Evolutionary conservation across 2,113 vertebrate species (phyloP), one percentile per base, ranked within the genome.

Genomic region (Ancistrus triradiatus): DNA sequence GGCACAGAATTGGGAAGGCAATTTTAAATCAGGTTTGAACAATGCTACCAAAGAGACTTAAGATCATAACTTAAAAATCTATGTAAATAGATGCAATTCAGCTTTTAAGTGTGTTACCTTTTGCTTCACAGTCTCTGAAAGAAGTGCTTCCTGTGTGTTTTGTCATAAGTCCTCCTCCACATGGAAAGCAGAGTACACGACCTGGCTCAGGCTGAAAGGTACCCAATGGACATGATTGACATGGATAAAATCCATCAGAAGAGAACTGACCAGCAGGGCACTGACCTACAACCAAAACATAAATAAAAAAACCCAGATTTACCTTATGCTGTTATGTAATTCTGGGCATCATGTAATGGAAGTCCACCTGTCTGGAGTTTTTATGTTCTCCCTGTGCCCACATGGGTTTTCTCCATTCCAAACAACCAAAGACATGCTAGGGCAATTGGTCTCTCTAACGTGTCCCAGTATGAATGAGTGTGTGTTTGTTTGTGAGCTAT

Each of bases 111-210:
- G 5, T 13, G 8, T 68, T 73, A 98, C 95, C 95, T 92, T 91
- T 97, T 67, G 94, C 89, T 81, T 97, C 95, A 4, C 95, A 98
- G 83, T 98, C 94, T 78, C 92, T 91, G 78, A 98, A 98, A 55
- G 94, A 90, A 40, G 89, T 71, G 0, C 91, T 82, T 6, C 87
- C 91, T 56, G 89, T 87, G 0, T 90, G 86, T 71, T 92, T 97
- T 72, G 95, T 98, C 81, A 92, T 87, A 19, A 98, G 86, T 2
- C 92, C 93, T 48, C 95, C 95, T 0, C 95, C 93, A 11, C 95
- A 98, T 33, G 87, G 78, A 62, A 98, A 97, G 80, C 95, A 98
- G 35, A 92, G 76, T 0, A 95, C 94, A 3, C 95, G 90, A 13
- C 95, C 95, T 0, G 90, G 84, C 43, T 98, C 94, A 0, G 92